Conservation (phyloP, 2,113 vertebrate genomes). For the Gymnarchus niloticus region DNA sequence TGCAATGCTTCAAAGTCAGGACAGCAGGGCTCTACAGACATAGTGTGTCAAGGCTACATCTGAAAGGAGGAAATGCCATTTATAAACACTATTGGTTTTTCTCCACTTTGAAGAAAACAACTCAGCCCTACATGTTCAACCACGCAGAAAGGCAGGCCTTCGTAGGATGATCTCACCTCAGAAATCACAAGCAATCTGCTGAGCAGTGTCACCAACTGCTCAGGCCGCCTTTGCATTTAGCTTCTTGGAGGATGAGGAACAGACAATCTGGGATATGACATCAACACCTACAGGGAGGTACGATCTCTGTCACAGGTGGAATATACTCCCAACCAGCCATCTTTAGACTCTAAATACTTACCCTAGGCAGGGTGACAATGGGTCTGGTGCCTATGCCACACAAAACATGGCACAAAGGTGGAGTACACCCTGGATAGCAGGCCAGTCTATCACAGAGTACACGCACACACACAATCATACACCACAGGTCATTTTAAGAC, state of each 20-base stretch:
- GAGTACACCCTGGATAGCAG: too few species aligned
- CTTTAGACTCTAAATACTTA: too few species aligned
- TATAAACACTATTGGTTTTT: background rate
- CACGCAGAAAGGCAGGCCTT: background rate
- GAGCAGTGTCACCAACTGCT: background rate
- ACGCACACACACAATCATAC: too few species aligned
- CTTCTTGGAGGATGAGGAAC: background rate
- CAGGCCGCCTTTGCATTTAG: background rate
- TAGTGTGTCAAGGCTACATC: background rate
- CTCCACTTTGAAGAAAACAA: background rate
- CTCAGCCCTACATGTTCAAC: background rate
- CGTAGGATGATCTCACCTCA: background rate
- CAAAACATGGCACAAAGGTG: too few species aligned
- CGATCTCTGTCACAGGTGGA: background rate
- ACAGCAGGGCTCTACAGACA: background rate
- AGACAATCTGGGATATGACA: background rate
- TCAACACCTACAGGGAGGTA: background rate
- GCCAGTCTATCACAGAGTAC: too few species aligned
- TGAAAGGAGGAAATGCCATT: background rate
- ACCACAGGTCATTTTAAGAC: too few species aligned
- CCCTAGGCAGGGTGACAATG: too few species aligned
- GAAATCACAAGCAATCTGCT: background rate
- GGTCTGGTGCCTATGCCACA: too few species aligned
- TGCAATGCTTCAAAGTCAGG: background rate
- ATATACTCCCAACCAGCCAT: too few species aligned